These are phyloP conservation scores for Tachina grossa DNA, from an alignment of 2,888 invertebrate genomes.

Conservation along the genomic window DNA sequence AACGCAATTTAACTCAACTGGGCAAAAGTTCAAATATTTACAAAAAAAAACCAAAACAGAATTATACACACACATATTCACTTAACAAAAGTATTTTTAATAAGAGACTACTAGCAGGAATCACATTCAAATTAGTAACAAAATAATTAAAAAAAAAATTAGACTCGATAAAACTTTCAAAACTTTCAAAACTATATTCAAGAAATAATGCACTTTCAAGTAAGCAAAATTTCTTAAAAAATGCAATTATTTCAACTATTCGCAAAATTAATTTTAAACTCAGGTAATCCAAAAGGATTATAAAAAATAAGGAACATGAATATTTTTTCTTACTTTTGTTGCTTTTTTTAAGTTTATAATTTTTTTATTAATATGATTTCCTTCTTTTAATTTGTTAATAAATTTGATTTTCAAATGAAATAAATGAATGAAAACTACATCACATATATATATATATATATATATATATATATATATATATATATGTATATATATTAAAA, in stretches of 20 bases:
- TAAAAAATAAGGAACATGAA: slow-evolving; percentile 35
- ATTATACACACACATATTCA: not conserved
- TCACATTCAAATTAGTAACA: not conserved
- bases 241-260: not conserved
- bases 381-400: slow-evolving; percentile 59
- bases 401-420: slow-evolving; percentile 53
- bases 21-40: not conserved
- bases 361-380: slow-evolving; percentile 49
- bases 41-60: not conserved
- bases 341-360: slow-evolving; percentile 62
- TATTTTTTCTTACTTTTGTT: slow-evolving; percentile 45
- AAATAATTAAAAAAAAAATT: not conserved
- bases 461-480: too few species aligned
- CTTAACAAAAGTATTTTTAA: not conserved
- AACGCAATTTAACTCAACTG: not conserved
- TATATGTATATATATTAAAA: slow-evolving; percentile 11
- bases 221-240: slow-evolving; percentile 11
- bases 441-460: too few species aligned
- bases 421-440: slow-evolving; percentile 24
- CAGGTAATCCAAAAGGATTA: not conserved
- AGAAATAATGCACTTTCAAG: not conserved
- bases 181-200: not conserved
- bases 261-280: not conserved
- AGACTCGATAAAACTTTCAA: not conserved
- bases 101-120: not conserved